Base-by-base conservation (phyloP, 1,140 invertebrate species). In the Calliopsis andreniformis region DNA sequence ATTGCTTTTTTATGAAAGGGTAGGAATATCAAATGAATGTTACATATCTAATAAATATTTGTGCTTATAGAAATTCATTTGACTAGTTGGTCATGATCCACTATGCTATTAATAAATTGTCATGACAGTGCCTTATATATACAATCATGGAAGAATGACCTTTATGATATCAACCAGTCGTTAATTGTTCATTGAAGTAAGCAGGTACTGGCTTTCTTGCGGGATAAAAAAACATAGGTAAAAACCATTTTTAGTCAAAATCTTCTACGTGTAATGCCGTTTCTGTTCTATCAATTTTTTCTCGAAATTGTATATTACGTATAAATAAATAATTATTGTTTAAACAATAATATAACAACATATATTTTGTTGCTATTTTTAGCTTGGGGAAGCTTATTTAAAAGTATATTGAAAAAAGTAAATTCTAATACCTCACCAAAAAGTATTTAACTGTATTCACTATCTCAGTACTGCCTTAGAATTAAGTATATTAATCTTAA, bases 81-180 rank as follows among this genome's bases (percentile, higher is more conserved):
- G 91, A 92, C 90, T 92, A 91, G 89, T 90, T 88, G 76, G 85
- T 90, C 83, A 84, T 84, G 86, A 86, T 87, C 85, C 78, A 86
- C 88, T 87, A 89, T 84, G 75, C 53, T 79, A 80, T 86, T 83
- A 87, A 53, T 87, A 76, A 90, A 89, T 88, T 90, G 86, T 91
- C 86, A 91, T 90, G 89, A 90, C 76, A 87, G 83, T 88, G 88
- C 87, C 75, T 87, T 78, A 80, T 91, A 90, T 89, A 77, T 91
- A 91, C 88, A 91, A 87, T 86, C 80, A 83, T 87, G 86, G 85
- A 87, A 87, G 81, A 79, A 84, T 86, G 80, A 84, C n/a, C 62
- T 75, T 78, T 78, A 80, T 77, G 76, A 85, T 69, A 53, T 69
- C 76, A 83, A 84, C 72, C 69, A 83, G 66, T 83, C 79, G 81